Base-by-base conservation (phyloP, 2,113 vertebrate species). In the Lipotes vexillifer region DNA sequence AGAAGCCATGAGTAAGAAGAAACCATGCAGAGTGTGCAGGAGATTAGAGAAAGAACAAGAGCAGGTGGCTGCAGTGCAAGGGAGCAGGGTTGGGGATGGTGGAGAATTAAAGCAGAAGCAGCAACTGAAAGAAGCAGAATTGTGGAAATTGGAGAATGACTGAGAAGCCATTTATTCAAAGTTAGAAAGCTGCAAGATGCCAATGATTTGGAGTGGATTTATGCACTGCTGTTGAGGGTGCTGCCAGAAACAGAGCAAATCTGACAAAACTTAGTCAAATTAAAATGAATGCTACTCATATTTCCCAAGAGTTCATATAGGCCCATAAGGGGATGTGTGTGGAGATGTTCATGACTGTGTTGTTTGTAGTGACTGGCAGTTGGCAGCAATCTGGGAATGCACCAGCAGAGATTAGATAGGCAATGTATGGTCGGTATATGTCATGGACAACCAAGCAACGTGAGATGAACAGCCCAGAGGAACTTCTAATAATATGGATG, bases 251-350 rank as follows among this genome's bases (percentile, higher is more conserved):
- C 20, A 65, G 52, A 88, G 29, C 84, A 88, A 88, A 46, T 80
- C 57, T 92, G 80, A 86, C 36, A 85, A 20, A 74, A 90, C 7
- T 81, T 90, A 65, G 55, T 90, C 46, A 92, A 95, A 94, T 69
- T 75, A 31, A 96, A 94, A 69, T 75, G 41, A 72, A 18, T 25
- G 9, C 23, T 31, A n/a, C 23, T 5, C 68, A 18, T 68, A 46
- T 89, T 74, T 84, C 74, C 71, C 59, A 91, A 88, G 75, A 31
- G n/a, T 44, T 94, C 71, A 88, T 4, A 23, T 0, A 38, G 29
- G 52, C 27, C 20, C 33, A 41, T 71, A 25, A 71, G 23, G 61
- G 63, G 33, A 52, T 4, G 5, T 31, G n/a, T 86, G 81, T 41
- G 52, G 81, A 75, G 61, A 88, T 90, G 36, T 46, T 84, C 57